Evolutionary conservation across 2,113 vertebrate genomes (phyloP).

Genomic region (Hemichromis elongatus): DNA sequence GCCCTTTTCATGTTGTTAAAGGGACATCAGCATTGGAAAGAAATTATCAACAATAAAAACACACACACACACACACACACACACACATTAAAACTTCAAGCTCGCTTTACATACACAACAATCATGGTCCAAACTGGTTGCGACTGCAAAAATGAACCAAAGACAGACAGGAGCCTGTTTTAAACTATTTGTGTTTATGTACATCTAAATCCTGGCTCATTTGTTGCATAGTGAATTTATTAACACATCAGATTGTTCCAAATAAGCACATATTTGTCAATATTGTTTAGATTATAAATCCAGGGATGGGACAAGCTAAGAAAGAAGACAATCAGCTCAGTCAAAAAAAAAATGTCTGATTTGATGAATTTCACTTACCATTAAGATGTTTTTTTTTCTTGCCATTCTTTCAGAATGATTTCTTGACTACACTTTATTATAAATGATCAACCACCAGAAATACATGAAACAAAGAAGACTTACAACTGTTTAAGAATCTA

Average conservation of each 20-base stretch:
- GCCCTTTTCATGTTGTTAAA: not conserved
- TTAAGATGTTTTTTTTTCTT: not conserved
- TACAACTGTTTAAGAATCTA: not conserved
- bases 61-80: no score
- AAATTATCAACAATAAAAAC: not conserved
- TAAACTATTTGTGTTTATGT: not conserved
- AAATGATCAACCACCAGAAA: not conserved
- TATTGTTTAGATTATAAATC: not conserved
- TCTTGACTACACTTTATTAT: not conserved
- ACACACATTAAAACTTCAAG: not conserved
- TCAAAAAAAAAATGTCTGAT: not conserved
- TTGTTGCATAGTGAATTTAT: not conserved
- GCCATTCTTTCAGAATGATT: not conserved
- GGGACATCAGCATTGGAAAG: not conserved
- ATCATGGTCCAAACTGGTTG: not conserved
- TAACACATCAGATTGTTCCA: not conserved
- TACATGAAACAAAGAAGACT: not conserved
- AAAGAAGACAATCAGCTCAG: not conserved
- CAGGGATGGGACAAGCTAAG: not conserved
- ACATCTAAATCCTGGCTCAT: not conserved
- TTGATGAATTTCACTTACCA: not conserved
- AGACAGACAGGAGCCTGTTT: not conserved
- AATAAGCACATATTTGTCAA: not conserved
- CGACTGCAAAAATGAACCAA: not conserved
- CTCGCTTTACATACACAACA: not conserved